phyloP scores from a whole-genome alignment of 2,888 invertebrate genomes.

The Phaonia tiefii region DNA sequence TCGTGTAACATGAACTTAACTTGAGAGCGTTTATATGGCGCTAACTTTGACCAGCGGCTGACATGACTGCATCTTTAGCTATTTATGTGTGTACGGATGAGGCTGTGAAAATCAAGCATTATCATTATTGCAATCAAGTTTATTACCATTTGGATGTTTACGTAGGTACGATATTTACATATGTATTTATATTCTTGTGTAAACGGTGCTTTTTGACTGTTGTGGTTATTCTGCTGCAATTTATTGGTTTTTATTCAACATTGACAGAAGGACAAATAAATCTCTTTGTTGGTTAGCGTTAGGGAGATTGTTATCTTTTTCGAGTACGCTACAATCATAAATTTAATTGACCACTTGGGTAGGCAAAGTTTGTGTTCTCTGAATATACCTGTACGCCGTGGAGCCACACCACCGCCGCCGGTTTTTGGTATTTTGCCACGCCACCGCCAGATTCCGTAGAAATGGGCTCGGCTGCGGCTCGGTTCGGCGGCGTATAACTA shows the following conservation, averaged over 20 bases:
- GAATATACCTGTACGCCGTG: too few relatives aligned
- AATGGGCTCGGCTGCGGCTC: too few relatives aligned
- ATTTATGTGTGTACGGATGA: neutral
- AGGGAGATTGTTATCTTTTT: slow-evolving; percentile 63
- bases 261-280: slow-evolving; percentile 79
- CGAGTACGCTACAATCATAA: slow-evolving; percentile 7
- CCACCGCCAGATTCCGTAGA: too few relatives aligned
- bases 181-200: too few relatives aligned
- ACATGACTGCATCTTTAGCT: too few relatives aligned
- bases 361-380: too few relatives aligned
- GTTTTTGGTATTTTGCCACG: too few relatives aligned
- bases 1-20: neutral
- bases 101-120: slow-evolving; percentile 25
- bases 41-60: neutral
- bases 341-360: too few relatives aligned
- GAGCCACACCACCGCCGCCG: too few relatives aligned
- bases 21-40: neutral
- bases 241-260: slow-evolving; percentile 76
- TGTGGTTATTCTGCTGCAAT: slow-evolving; percentile 55
- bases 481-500: too few relatives aligned
- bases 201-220: slow-evolving; percentile 1
- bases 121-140: slow-evolving; percentile 55
- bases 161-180: too few relatives aligned
- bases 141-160: slow-evolving; percentile 55
- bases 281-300: slow-evolving; percentile 69